Percentiles rank a stretch among this genome's conserved stretches.
These are phyloP conservation scores for Napeogenes inachia DNA, from an alignment of 2,888 invertebrate genomes.

Conservation along the genomic window DNA sequence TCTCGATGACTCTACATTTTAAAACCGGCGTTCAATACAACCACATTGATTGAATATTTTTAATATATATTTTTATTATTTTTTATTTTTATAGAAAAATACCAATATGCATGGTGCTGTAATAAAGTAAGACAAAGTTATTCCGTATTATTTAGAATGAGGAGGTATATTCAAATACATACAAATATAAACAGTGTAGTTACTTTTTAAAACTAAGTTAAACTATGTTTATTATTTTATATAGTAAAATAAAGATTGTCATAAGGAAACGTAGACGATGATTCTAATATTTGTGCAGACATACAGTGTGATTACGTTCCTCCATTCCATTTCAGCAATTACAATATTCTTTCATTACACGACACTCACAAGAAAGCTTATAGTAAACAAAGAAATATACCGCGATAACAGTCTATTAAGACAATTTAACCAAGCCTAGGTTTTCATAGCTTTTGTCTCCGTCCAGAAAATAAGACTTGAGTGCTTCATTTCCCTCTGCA, in stretches of 20 bases:
- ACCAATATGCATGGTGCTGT: not conserved
- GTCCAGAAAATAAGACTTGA: constrained; percentile 18
- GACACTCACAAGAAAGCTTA: constrained; percentile 5
- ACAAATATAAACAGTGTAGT: too few relatives aligned
- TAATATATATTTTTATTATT: not conserved
- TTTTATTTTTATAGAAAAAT: not conserved
- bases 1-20: constrained; percentile 43
- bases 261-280: too few relatives aligned
- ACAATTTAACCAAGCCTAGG: constrained; percentile 15
- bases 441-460: constrained; percentile 19
- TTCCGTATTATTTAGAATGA: too few relatives aligned
- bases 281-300: too few relatives aligned
- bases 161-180: too few relatives aligned
- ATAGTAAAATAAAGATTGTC: too few relatives aligned
- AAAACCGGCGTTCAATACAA: constrained; percentile 31
- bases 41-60: constrained; percentile 29
- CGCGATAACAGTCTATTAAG: constrained; percentile 13
- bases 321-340: not conserved
- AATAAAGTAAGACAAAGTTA: too few relatives aligned
- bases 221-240: too few relatives aligned
- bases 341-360: constrained; percentile 1
- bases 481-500: constrained; percentile 17
- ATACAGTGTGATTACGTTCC: too few relatives aligned
- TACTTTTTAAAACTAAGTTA: too few relatives aligned
- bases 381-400: constrained; percentile 10